phyloP scores from a whole-genome alignment of 2,888 invertebrate species.

The Rhopalosiphum nymphaeae region DNA sequence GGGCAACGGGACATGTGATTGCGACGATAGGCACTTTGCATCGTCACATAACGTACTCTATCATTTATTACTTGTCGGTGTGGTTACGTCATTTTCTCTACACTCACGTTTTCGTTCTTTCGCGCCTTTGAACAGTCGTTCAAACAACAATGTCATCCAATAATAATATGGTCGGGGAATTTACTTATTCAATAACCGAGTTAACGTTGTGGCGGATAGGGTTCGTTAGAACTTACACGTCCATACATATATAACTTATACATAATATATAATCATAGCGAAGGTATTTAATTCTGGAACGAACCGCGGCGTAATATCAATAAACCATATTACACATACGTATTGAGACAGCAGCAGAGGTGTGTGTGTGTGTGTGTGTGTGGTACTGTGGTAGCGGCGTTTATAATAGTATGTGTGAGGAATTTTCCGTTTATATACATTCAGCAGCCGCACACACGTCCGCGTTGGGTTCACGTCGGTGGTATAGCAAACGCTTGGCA shows the following conservation, averaged over 20 bases:
- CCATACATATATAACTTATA: not conserved
- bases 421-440: slow-evolving; percentile 3
- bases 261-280: not conserved
- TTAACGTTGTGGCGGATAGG: no score
- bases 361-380: not conserved
- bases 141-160: not conserved
- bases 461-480: not conserved
- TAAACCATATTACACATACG: slow-evolving; percentile 1
- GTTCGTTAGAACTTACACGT: not conserved
- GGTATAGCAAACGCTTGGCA: not conserved
- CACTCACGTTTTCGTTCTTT: not conserved
- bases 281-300: slow-evolving; percentile 5
- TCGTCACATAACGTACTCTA: not conserved
- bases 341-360: not conserved
- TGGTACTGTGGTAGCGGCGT: not conserved
- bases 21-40: not conserved
- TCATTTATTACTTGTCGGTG: not conserved
- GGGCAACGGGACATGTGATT: not conserved
- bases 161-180: not conserved
- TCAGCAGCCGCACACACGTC: not conserved
- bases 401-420: not conserved
- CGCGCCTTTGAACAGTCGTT: not conserved
- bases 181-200: slow-evolving; percentile 8
- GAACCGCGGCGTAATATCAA: not conserved
- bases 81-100: not conserved